Base-by-base conservation (phyloP, 2,888 invertebrate genomes). In the Ectemnius continuus region DNA sequence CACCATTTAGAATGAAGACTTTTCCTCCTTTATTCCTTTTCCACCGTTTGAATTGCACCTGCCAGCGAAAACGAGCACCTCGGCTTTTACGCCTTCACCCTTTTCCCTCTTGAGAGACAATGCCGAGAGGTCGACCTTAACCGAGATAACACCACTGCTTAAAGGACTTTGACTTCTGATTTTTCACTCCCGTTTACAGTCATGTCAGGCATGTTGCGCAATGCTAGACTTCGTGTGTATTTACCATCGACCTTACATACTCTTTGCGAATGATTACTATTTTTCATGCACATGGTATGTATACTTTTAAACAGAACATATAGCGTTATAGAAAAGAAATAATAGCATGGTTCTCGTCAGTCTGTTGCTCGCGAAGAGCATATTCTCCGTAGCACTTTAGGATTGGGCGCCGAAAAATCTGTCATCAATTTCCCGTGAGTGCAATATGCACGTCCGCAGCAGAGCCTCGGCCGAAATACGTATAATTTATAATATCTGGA, bases 131-230 rank as follows among this genome's bases (percentile, higher is more conserved):
- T 45, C 71, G 75, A 79, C 77, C 74, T 79, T 77, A 71, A 66
- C 75, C 76, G 69, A 67, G 52, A 71, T 74, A 68, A 73, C 61
- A 57, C 36, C 36, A 36, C 60, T 58, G 63, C 48, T 63, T 78
- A 81, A 81, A 75, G 69, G 73, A 59, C 75, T 83, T 81, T 56
- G 71, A 73, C 76, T 81, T 70, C 73, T 72, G 78, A 78, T 81
- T 80, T 74, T 47, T 52, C 11, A 59, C 16, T 36, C 56, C 28
- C 16, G n/a, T 76, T 70, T 8, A 36, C 52, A 60, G 45, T 2
- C 52, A 5, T 16, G 52, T 52, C 16, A 16, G 46, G 4, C 46
- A 61, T 61, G 28, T 61, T 61, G 58, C 67, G 18, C 48, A 16
- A 47, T 36, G 36, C 36, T 36, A 36, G 2, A 36, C 28, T 66